A percentile compares a stretch with the other conserved stretches of the same genome.
These are phyloP conservation scores for Crioceris asparagi DNA, from an alignment of 2,888 invertebrate species.

Conservation along the genomic window DNA sequence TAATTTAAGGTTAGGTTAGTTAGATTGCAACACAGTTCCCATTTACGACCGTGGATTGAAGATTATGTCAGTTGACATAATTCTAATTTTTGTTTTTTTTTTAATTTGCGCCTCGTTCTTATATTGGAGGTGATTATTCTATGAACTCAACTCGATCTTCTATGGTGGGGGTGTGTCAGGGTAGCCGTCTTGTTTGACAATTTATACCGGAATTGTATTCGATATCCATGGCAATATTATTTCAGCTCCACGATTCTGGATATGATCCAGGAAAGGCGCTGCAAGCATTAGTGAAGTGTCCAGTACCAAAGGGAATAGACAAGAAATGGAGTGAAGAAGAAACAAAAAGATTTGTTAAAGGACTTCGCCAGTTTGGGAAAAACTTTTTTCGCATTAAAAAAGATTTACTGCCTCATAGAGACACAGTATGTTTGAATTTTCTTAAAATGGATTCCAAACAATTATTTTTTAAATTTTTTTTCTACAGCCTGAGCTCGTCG, in stretches of 20 bases:
- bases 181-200: no score
- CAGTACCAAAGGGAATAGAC: constrained; percentile 92
- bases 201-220: no score
- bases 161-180: no score
- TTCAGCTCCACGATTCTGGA: constrained; percentile 82
- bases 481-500: constrained; percentile 80
- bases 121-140: no score
- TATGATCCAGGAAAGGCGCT: constrained; percentile 95
- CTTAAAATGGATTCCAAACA: neutral
- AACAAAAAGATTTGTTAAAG: constrained; percentile 96
- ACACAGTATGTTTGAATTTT: constrained; percentile 56
- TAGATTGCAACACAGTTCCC: no score
- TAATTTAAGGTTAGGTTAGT: no score
- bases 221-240: no score
- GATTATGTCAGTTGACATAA: no score
- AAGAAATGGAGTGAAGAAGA: constrained; percentile 99
- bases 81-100: no score
- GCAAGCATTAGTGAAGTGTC: constrained; percentile 93
- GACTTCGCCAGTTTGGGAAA: constrained; percentile 95
- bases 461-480: neutral
- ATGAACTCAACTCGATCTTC: no score
- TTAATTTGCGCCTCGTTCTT: no score
- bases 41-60: no score
- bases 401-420: constrained; percentile 92
- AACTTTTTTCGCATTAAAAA: constrained; percentile 97